Percentiles rank a stretch among this genome's conserved stretches.
These are phyloP conservation scores for Psettodes erumei DNA, from an alignment of 2,113 vertebrate species.

Conservation along the genomic window DNA sequence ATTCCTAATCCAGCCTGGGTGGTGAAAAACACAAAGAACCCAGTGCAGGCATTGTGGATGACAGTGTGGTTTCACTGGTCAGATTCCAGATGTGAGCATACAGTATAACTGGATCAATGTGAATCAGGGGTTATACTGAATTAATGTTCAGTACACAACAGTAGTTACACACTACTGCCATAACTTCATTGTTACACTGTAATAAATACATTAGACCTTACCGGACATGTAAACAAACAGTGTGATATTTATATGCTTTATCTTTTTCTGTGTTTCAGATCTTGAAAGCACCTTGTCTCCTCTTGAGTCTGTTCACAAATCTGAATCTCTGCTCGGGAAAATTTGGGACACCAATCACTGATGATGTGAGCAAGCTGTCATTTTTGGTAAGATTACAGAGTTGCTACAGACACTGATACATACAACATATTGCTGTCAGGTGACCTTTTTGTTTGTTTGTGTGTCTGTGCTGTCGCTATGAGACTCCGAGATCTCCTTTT, in stretches of 20 bases:
- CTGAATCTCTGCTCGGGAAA: constrained; percentile 74
- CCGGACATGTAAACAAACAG: neutral
- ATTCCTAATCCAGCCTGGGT: neutral
- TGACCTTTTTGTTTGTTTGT: neutral
- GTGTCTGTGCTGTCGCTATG: neutral
- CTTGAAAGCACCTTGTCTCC: constrained; percentile 76
- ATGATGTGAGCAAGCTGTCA: constrained; percentile 79
- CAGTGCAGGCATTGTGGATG: neutral
- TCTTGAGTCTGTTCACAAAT: constrained; percentile 75
- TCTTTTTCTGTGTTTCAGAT: constrained; percentile 51
- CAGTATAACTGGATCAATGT: neutral
- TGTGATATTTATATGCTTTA: neutral
- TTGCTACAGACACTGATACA: neutral
- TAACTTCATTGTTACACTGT: neutral
- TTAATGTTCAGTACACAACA: neutral
- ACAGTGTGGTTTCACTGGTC: constrained; percentile 6
- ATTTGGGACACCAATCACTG: constrained; percentile 75
- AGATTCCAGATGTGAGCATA: neutral
- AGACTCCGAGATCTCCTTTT: neutral
- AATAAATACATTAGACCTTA: neutral
- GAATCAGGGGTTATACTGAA: neutral
- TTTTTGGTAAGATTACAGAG: constrained; percentile 67
- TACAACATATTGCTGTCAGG: neutral
- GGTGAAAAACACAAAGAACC: no score
- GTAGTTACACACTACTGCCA: neutral